Base-by-base conservation (phyloP, 2,113 vertebrate genomes). In the Corydoras sp. region DNA sequence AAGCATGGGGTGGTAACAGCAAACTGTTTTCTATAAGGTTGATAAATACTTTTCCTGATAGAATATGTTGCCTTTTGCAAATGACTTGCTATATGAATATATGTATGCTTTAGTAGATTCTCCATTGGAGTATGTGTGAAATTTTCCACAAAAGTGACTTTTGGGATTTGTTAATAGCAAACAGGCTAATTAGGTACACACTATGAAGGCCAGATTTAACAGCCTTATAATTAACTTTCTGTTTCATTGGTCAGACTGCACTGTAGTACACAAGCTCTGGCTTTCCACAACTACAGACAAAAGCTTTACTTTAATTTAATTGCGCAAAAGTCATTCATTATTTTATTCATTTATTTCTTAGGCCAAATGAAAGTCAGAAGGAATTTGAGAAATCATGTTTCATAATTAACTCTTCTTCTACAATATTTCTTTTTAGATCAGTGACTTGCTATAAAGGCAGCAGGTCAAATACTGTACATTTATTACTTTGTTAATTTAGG, bases 181-280 rank as follows among this genome's bases (percentile, higher is more conserved):
- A 72, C 35, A 58, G 62, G 18, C 70, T 72, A 72, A 72, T 72
- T 72, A 65, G 58, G 62, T 13, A 10, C 58, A 49, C 64, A 65
- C 70, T 64, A 72, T 58, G 63, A 55, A 64, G 70, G 62, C 49
- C 70, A 50, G 49, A 54, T 64, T 72, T 72, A 72, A 72, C 70
- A 72, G 30, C 62, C 70, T 72, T 65, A 72, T 72, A 72, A 72
- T 72, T 64, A 72, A 72, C 70, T 72, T 72, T 58, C 35, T 50
- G 18, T 72, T 72, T 53, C 53, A 53, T 60, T 43, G 62, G 55
- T 72, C 62, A 65, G 70, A 58, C 70, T 72, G 31, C 54, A 58
- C 4, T 72, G 70, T 56, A 72, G 43, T 65, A 72, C 62, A 72
- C 70, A 72, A 49, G 30, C 61, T 56, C 71, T 64, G 18, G 10